phyloP scores from a whole-genome alignment of 2,888 invertebrate genomes.

The Spicauda simplicius region DNA sequence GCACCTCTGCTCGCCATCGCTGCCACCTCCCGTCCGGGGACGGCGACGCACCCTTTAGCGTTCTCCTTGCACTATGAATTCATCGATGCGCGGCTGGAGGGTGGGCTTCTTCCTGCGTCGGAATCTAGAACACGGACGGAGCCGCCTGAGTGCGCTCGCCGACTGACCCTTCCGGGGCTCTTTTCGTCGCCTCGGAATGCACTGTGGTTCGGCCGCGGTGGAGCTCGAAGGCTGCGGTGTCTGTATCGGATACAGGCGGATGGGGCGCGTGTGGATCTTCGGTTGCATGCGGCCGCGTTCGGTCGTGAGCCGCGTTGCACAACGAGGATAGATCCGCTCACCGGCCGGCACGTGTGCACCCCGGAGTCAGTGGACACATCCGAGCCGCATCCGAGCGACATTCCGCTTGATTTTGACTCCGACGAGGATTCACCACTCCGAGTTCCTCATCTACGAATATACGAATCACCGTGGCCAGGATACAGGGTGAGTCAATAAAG shows the following conservation, averaged over 20 bases:
- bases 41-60: constrained; percentile 91
- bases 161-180: constrained; percentile 74
- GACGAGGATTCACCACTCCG: constrained; percentile 72
- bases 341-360: constrained; percentile 83
- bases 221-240: constrained; percentile 90
- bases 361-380: constrained; percentile 54
- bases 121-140: constrained; percentile 59
- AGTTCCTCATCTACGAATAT: constrained; percentile 84
- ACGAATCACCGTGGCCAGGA: constrained; percentile 90
- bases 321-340: constrained; percentile 89
- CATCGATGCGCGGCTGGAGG: constrained; percentile 91
- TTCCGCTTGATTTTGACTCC: constrained; percentile 51
- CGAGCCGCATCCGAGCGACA: constrained; percentile 47
- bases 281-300: constrained; percentile 89
- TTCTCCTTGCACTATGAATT: constrained; percentile 92
- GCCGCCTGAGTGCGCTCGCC: constrained; percentile 67
- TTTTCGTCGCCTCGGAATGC: constrained; percentile 92
- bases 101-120: constrained; percentile 83
- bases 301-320: constrained; percentile 86
- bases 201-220: constrained; percentile 93
- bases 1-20: constrained; percentile 67
- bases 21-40: constrained; percentile 87
- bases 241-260: constrained; percentile 90
- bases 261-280: constrained; percentile 86
- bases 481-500: constrained; percentile 71